Conservation (phyloP, 1,140 invertebrate genomes). For the Drosophila tristis region DNA sequence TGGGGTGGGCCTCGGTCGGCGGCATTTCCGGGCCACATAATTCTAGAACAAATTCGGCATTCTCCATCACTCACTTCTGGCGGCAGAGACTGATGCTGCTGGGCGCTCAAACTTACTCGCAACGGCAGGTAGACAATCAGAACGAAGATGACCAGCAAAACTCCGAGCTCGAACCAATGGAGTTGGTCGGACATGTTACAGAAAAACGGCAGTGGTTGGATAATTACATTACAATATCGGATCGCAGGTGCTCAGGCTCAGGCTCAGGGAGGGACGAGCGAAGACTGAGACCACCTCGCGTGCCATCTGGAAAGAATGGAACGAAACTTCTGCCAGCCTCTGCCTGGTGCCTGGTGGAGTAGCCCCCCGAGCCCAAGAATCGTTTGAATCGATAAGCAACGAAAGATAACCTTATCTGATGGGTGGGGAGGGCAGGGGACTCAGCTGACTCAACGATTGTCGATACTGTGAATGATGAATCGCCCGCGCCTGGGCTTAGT, state of each 20-base stretch:
- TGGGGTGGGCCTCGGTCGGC: neutral
- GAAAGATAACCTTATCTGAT: slow-evolving; percentile 43
- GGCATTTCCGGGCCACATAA: slow-evolving; percentile 28
- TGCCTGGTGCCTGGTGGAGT: neutral
- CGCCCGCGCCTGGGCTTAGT: neutral
- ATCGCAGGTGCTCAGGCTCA: too few relatives aligned
- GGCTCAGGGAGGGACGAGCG: too few relatives aligned
- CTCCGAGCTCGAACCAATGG: slow-evolving; percentile 35
- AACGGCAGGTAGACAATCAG: slow-evolving; percentile 25
- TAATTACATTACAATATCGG: too few relatives aligned
- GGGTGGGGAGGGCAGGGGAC: slow-evolving; percentile 7
- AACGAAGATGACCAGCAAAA: slow-evolving; percentile 33
- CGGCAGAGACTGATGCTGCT: too few relatives aligned
- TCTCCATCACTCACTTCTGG: neutral
- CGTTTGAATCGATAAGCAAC: slow-evolving; percentile 26
- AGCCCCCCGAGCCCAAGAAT: neutral
- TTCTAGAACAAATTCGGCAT: slow-evolving; percentile 23
- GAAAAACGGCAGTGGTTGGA: too few relatives aligned
- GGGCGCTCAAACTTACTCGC: slow-evolving; percentile 27
- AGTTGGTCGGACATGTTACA: slow-evolving; percentile 35
- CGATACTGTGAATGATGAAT: neutral
- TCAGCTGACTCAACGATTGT: slow-evolving; percentile 23
- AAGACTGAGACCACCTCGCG: slow-evolving; percentile 4
- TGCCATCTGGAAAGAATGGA: slow-evolving; percentile 9
- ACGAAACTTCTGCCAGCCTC: neutral